A percentile compares a stretch with the other conserved stretches of the same genome.
Conservation (phyloP, 2,888 invertebrate species). For the Cacoxenus indagator region DNA sequence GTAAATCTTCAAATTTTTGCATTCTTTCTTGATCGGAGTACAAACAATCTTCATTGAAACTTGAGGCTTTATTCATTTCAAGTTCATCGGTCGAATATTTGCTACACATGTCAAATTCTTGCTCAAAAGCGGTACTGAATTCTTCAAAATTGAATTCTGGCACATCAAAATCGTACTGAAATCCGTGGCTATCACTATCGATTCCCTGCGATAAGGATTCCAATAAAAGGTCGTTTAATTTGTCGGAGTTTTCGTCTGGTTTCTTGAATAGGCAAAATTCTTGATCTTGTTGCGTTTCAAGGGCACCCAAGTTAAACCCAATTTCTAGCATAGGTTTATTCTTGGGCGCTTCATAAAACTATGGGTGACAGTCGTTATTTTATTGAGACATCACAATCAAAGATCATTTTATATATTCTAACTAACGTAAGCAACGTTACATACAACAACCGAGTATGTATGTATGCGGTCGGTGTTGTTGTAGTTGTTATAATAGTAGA, state of each 20-base stretch:
- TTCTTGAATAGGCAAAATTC: no score
- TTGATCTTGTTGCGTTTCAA: neutral
- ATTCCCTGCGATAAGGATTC: neutral
- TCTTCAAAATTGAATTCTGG: neutral
- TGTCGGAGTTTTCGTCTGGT: neutral
- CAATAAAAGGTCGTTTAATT: neutral
- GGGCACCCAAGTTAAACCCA: neutral
- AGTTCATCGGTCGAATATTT: neutral
- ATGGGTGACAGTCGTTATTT: constrained; percentile 49
- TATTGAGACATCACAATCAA: constrained; percentile 54
- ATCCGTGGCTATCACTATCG: neutral
- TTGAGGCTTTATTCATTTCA: neutral
- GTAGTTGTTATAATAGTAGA: no score
- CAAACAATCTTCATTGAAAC: neutral
- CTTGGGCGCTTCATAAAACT: constrained; percentile 49
- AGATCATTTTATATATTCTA: constrained; percentile 37
- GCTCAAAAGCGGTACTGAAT: neutral
- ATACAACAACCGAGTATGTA: constrained; percentile 9
- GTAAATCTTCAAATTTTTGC: neutral
- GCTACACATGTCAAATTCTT: neutral
- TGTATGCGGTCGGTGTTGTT: neutral
- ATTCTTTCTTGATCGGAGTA: neutral
- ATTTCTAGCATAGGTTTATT: neutral
- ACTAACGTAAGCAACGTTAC: constrained; percentile 12
- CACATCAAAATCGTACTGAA: neutral